Percentiles rank a stretch among this genome's conserved stretches.
These are phyloP conservation scores for Bombus vancouverensis DNA, from an alignment of 1,140 invertebrate genomes.

Conservation along the genomic window DNA sequence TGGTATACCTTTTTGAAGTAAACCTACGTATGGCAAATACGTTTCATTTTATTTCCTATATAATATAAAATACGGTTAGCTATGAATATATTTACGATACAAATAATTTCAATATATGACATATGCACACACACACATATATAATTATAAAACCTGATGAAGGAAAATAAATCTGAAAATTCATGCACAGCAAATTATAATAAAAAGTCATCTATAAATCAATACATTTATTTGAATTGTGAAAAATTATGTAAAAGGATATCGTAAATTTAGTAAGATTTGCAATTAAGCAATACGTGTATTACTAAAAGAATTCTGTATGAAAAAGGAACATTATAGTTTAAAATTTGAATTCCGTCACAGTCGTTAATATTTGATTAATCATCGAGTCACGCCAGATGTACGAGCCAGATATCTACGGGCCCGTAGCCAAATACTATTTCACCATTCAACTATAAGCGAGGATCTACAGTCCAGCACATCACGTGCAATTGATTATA, in stretches of 20 bases:
- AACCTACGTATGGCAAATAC: not conserved
- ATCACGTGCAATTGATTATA: slow-evolving; percentile 40
- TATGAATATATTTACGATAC: not conserved
- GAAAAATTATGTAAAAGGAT: not conserved
- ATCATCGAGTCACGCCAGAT: not conserved
- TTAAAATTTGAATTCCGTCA: not conserved
- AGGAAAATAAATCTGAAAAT: not conserved
- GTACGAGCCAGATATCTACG: too few species aligned
- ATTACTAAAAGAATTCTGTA: not conserved
- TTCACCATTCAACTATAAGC: not conserved
- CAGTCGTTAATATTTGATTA: not conserved
- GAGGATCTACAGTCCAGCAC: not conserved
- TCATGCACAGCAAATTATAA: too few species aligned
- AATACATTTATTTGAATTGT: not conserved
- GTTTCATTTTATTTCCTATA: not conserved
- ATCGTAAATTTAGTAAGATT: not conserved
- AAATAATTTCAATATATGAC: not conserved
- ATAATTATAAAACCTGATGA: not conserved
- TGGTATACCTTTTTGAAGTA: not conserved
- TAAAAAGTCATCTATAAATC: not conserved
- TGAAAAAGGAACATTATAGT: not conserved
- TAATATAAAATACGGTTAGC: not conserved
- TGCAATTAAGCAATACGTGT: not conserved
- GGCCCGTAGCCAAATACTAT: not conserved
- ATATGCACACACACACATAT: too few species aligned